These are phyloP conservation scores for Poecile montanus DNA, from an alignment of 2,797 vertebrate species.

Conservation along the genomic window DNA sequence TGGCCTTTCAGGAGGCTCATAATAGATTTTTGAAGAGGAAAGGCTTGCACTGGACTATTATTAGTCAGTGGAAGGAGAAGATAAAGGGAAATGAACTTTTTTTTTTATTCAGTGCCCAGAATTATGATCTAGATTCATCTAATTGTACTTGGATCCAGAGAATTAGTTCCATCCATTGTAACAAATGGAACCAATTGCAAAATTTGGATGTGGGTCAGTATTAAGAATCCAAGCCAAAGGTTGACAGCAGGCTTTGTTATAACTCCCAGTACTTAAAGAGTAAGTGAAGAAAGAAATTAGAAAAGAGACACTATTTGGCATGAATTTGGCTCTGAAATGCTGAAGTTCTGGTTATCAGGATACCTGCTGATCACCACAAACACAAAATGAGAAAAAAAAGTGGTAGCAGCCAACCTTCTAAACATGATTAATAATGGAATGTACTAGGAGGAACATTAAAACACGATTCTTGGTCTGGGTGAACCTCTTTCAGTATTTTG, in stretches of 20 bases:
- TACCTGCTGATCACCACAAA: background rate
- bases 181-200: conserved; percentile 47
- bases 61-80: background rate
- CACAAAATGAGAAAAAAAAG: background rate
- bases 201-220: conserved; percentile 13
- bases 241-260: background rate
- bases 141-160: conserved; percentile 21
- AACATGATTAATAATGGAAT: background rate
- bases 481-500: background rate
- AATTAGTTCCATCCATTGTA: conserved; percentile 33
- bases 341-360: background rate
- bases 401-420: background rate
- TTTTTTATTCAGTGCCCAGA: background rate
- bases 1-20: background rate
- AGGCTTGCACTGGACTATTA: background rate
- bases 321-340: background rate
- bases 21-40: background rate
- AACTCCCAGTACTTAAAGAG: background rate
- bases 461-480: background rate
- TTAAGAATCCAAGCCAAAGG: background rate
- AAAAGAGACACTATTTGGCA: background rate
- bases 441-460: background rate
- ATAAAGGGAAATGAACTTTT: background rate
- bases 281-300: background rate
- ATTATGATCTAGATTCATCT: conserved; percentile 26